Percentiles rank a stretch among this genome's conserved stretches.
phyloP scores from a whole-genome alignment of 2,888 invertebrate species.

The Agrochola macilenta region DNA sequence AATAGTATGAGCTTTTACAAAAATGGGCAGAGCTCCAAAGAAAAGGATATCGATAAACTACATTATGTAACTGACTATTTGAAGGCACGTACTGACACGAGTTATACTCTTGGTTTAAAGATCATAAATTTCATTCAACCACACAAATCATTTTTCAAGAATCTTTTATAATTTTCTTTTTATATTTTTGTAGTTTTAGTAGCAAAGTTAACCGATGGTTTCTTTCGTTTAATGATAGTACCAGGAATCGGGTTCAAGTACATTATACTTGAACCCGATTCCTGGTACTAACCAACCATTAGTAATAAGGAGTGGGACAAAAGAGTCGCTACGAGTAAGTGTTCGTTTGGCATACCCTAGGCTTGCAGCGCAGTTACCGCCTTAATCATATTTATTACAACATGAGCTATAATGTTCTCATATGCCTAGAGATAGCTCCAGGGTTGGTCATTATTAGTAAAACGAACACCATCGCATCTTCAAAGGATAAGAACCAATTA shows the following conservation, averaged over 20 bases:
- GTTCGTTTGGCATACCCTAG: neutral
- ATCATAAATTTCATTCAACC: conserved; percentile 51
- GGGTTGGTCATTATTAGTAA: no score
- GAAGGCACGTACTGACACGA: conserved; percentile 39
- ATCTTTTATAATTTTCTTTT: neutral
- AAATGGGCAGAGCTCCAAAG: conserved; percentile 49
- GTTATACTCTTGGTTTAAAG: conserved; percentile 40
- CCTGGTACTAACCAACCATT: neutral
- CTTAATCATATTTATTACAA: neutral
- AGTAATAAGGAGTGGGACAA: neutral
- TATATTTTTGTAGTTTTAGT: conserved; percentile 20
- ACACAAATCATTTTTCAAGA: conserved; percentile 43
- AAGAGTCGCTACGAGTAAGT: no score
- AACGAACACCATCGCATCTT: neutral
- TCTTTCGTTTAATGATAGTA: conserved; percentile 17
- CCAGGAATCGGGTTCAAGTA: no score
- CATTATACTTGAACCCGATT: conserved; percentile 2
- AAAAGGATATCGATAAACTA: conserved; percentile 43
- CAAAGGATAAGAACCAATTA: neutral
- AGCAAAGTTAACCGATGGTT: conserved; percentile 22
- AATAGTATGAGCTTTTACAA: conserved; percentile 4
- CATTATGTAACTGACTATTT: conserved; percentile 46
- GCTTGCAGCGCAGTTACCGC: accelerated
- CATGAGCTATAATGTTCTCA: neutral
- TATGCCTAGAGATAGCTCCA: neutral